phyloP scores from a whole-genome alignment of 2,113 vertebrate genomes.

The Chloropsis cyanopogon region DNA sequence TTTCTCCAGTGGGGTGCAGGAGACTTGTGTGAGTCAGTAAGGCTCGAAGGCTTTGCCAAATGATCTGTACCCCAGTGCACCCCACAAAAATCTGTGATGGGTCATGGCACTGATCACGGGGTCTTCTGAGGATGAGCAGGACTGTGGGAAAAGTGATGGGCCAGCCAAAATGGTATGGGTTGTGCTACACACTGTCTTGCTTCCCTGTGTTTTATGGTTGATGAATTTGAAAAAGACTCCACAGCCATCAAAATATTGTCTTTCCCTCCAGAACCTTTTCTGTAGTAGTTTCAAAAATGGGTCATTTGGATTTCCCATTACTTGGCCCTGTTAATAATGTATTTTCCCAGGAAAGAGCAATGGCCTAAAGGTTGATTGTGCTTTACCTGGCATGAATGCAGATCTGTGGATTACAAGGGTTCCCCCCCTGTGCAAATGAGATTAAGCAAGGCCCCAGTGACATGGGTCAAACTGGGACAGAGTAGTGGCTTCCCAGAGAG shows the following conservation, averaged over 20 bases:
- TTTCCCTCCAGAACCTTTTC: background rate
- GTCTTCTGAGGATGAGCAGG: background rate
- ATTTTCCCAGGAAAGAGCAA: background rate
- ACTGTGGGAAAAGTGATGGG: background rate
- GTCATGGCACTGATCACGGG: background rate
- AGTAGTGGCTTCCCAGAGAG: background rate
- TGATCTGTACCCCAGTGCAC: background rate
- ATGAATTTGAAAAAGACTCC: background rate
- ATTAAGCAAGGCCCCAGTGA: background rate
- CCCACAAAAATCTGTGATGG: background rate
- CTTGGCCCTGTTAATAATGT: background rate
- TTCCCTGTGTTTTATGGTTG: background rate
- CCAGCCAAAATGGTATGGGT: background rate
- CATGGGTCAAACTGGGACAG: conserved; percentile 16
- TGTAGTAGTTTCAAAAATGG: background rate
- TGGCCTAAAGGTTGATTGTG: background rate
- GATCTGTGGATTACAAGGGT: background rate
- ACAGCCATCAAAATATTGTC: background rate
- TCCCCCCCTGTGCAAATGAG: background rate
- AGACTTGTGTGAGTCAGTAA: background rate
- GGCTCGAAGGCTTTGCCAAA: background rate
- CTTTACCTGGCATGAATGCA: background rate
- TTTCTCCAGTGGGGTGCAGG: background rate
- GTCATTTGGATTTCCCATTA: background rate
- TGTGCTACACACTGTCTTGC: background rate